These are phyloP conservation scores for Onychostruthus taczanowskii DNA, from an alignment of 2,113 vertebrate species.

Conservation along the genomic window DNA sequence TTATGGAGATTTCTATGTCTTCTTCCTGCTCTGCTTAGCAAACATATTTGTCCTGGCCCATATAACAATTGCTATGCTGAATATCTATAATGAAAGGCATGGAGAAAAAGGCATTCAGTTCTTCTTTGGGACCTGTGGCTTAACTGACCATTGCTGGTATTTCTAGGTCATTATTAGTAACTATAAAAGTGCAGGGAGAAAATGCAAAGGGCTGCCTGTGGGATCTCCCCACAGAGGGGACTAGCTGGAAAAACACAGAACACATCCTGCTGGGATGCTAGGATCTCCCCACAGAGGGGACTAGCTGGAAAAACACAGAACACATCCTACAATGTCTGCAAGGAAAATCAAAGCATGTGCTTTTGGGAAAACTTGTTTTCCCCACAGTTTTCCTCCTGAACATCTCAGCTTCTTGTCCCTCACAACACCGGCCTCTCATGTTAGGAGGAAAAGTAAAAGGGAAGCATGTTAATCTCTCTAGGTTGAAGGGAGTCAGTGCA, in stretches of 20 bases:
- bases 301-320: not conserved
- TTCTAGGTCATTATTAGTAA: not conserved
- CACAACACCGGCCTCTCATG: not conserved
- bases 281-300: not conserved
- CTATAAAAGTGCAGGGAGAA: not conserved
- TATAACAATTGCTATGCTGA: not conserved
- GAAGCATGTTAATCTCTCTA: not conserved
- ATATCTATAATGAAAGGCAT: not conserved
- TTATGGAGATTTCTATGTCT: not conserved
- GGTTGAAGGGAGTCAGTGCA: not conserved
- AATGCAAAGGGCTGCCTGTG: not conserved
- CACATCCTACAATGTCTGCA: not conserved
- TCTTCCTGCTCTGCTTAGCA: not conserved
- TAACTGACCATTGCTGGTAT: not conserved
- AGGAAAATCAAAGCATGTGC: not conserved
- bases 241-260: not conserved
- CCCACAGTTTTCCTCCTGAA: not conserved
- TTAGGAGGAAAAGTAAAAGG: not conserved
- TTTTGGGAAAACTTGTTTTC: not conserved
- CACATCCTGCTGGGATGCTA: not conserved
- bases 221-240: not conserved
- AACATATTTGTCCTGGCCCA: not conserved
- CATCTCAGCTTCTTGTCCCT: not conserved
- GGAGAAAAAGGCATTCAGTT: not conserved
- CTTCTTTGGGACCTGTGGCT: not conserved